A percentile compares a stretch with the other conserved stretches of the same genome.
These are phyloP conservation scores for Nanorana parkeri DNA, from an alignment of 2,113 vertebrate species.

Conservation along the genomic window DNA sequence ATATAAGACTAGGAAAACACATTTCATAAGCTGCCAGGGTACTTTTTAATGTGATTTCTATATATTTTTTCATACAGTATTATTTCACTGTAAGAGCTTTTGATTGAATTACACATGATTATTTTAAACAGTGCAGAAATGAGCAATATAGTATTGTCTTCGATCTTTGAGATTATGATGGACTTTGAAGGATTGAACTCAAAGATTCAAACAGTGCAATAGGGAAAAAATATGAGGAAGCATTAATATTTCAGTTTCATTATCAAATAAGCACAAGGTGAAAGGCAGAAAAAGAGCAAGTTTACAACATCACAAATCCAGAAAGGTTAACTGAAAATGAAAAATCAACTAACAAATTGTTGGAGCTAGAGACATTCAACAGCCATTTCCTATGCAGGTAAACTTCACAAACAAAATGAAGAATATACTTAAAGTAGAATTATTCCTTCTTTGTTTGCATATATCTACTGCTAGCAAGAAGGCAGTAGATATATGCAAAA, in stretches of 20 bases:
- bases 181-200: neutral
- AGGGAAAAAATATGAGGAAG: neutral
- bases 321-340: constrained; percentile 29
- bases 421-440: no score
- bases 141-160: neutral
- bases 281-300: constrained; percentile 7
- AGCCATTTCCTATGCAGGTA: neutral
- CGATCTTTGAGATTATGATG: neutral
- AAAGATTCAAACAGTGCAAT: neutral
- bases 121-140: neutral
- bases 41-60: neutral
- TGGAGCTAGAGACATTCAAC: constrained; percentile 14
- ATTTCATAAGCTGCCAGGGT: neutral
- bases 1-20: neutral
- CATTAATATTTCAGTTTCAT: constrained; percentile 16
- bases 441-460: no score
- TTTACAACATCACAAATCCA: constrained; percentile 15
- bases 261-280: constrained; percentile 8
- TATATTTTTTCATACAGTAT: neutral
- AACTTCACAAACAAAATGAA: neutral
- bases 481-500: no score
- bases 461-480: no score
- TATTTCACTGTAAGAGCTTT: neutral
- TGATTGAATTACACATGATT: neutral
- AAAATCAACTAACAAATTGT: constrained; percentile 1